phyloP scores from a whole-genome alignment of 2,888 invertebrate genomes.

The Criorhina ranunculi region DNA sequence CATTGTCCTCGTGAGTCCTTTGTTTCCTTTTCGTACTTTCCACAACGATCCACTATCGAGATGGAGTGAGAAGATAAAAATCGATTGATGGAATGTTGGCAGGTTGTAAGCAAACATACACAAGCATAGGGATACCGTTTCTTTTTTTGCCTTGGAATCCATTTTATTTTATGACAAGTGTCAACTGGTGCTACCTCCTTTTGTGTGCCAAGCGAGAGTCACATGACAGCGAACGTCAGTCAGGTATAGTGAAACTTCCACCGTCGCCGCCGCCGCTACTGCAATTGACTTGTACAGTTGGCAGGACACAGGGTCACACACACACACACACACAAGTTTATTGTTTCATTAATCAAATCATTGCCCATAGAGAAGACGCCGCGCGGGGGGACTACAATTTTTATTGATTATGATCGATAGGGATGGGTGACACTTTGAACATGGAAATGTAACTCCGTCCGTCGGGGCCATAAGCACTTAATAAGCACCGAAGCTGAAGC shows the following conservation, averaged over 20 bases:
- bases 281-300: neutral
- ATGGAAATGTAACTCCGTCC: constrained; percentile 1
- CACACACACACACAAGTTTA: constrained; percentile 15
- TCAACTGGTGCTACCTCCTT: constrained; percentile 23
- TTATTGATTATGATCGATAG: constrained; percentile 34
- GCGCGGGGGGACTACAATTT: neutral
- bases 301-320: neutral
- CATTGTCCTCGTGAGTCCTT: constrained; percentile 5
- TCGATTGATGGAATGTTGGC: constrained; percentile 32
- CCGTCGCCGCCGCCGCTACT: neutral
- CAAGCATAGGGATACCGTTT: constrained; percentile 1
- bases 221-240: constrained; percentile 24
- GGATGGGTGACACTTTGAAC: neutral
- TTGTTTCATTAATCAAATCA: constrained; percentile 47
- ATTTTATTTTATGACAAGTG: constrained; percentile 49
- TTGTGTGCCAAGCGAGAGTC: constrained; percentile 25
- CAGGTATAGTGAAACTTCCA: neutral
- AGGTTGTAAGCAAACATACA: constrained; percentile 24
- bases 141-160: constrained; percentile 29
- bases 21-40: neutral
- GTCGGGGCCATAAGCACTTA: neutral
- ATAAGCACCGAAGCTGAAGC: neutral
- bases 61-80: constrained; percentile 13
- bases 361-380: constrained; percentile 2
- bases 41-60: neutral